These are phyloP conservation scores for Psilopsiagon aurifrons DNA, from an alignment of 2,113 vertebrate genomes.

Conservation along the genomic window DNA sequence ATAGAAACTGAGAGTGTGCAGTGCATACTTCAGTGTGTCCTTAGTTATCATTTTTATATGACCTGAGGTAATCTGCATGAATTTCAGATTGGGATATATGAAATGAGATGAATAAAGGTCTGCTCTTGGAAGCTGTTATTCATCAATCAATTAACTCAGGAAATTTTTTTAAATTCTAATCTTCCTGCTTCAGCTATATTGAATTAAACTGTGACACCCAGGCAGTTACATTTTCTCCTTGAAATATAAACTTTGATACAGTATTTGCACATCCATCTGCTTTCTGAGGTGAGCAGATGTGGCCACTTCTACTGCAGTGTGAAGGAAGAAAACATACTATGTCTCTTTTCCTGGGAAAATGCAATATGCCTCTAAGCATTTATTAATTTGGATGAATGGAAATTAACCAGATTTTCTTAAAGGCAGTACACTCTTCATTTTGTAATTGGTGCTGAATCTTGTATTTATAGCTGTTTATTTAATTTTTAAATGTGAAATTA, in stretches of 20 bases:
- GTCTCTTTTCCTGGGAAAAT: not conserved
- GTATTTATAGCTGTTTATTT: not conserved
- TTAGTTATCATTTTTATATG: slow-evolving; percentile 14
- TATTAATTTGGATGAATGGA: not conserved
- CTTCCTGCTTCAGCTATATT: slow-evolving; percentile 38
- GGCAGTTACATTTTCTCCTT: slow-evolving; percentile 46
- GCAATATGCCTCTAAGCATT: not conserved
- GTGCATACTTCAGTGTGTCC: slow-evolving; percentile 16
- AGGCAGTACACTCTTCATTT: not conserved
- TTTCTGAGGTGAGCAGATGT: slow-evolving; percentile 54
- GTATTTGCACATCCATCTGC: slow-evolving; percentile 46
- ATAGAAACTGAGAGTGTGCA: not conserved
- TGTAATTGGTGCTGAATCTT: not conserved
- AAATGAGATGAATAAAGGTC: slow-evolving; percentile 39
- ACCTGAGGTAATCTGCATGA: slow-evolving; percentile 34
- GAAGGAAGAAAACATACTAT: not conserved
- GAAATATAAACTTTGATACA: slow-evolving; percentile 33
- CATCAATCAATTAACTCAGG: slow-evolving; percentile 56
- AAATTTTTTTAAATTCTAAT: not conserved
- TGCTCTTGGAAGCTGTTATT: slow-evolving; percentile 54
- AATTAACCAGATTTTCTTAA: not conserved
- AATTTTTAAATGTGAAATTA: not conserved
- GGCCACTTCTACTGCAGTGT: not conserved
- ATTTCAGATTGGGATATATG: slow-evolving; percentile 21
- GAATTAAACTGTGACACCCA: slow-evolving; percentile 52